Base-by-base conservation (phyloP, 1,140 invertebrate genomes). In the Drosophila serrata region DNA sequence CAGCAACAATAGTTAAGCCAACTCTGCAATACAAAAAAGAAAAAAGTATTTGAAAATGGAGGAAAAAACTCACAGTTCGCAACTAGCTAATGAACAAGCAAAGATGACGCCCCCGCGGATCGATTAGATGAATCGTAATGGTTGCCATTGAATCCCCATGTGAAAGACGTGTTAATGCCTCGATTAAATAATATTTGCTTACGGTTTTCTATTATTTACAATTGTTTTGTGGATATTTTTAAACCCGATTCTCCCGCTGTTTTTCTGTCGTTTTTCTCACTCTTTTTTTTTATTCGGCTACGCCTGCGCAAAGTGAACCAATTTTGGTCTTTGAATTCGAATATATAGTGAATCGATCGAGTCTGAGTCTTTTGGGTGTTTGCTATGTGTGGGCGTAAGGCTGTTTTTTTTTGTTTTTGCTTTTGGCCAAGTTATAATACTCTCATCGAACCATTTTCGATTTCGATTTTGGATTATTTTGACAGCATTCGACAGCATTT, bases 161-260 rank as follows among this genome's bases (percentile, higher is more conserved):
- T 60, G 29, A 68, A 60, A 77, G 55, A 77, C 31, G 74, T 82
- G 79, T 51, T 87, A 82, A 87, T 76, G 74, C 56, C 56, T 73
- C 78, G 65, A 59, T 73, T 75, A 88, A 82, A 86, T 61, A 88
- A 61, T 56, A 64, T 58, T 70, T 88, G 75, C 46, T 57, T 45
- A 73, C 70, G 63, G 55, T 70, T 37, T 67, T 67, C 53, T 17
- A 33, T 37, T 76, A 31, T 75, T 63, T 67, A 61, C 62, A 70
- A 63, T 82, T 72, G 61, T 65, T 82, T 63, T 73, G 49, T 69
- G 75, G 35, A 33, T 86, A 76, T 88, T 88, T 73, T 58, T 73
- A 64, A 75, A 53, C n/a, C 49, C 53, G 65, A 53, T 46, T 58
- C 56, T 46, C 58, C 42, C 31, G 6, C 45, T 61, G 45, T 31